Evolutionary conservation across 1,140 invertebrate species (phyloP), one percentile per base, ranked within the genome.

Genomic region (Platyscapa corneri): DNA sequence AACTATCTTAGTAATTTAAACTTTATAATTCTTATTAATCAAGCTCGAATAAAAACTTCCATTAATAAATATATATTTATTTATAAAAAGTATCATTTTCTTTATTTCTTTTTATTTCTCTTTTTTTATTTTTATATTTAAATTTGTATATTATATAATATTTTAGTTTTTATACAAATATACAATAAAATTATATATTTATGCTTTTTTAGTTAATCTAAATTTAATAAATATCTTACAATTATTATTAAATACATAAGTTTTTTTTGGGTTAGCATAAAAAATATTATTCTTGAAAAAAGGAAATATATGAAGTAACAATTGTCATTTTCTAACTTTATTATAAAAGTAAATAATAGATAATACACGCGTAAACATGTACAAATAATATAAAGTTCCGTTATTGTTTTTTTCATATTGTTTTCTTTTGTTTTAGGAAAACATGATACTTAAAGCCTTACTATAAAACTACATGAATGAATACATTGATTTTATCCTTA

Each of bases 301-400:
- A 53, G 8, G 8, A 16, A 53, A 53, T 53, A 53, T 53, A 53
- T 18, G 49, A 53, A 53, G 49, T 53, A 53, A 16, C 3, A 18
- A 53, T 53, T 53, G 8, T 46, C 42, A 46, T 46, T 12, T 12
- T 5, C 12, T 12, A 12, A 12, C 5, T 46, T 53, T 53, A 53
- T 16, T 53, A 53, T 53, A 53, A 53, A 53, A 53, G 49, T 53
- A 53, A 32, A 8, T n/a, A n/a, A 32, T 67, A 67, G n/a, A 67
- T 67, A 30, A 67, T 32, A 14, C 18, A 67, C 30, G 64, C 32
- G n/a, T 32, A 32, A 1, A 34, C 30, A 30, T 8, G 32, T 67
- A 12, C 18, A 74, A 39, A 74, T n/a, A 42, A 74, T 74, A 42
- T 74, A 74, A 74, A 74, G 20, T 74, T 74, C n/a, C 49, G 16